Base-by-base conservation (phyloP, 2,888 invertebrate genomes). In the Drosophila nigritarsus region DNA sequence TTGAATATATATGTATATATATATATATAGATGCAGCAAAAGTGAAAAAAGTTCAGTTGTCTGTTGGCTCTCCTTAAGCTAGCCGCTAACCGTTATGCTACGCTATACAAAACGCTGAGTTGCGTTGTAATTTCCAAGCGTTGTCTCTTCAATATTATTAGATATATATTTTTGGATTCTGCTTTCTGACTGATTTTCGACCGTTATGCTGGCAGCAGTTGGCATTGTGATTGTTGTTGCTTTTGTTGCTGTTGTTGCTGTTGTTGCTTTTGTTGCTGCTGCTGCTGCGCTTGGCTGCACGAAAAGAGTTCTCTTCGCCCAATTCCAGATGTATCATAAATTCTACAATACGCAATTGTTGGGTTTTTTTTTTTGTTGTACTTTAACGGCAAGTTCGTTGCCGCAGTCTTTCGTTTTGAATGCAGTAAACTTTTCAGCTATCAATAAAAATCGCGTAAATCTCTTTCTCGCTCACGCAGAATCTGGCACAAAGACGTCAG, bases 11-110 rank as follows among this genome's bases (percentile, higher is more conserved):
- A 42, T n/a, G n/a, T n/a, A n/a, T n/a, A n/a, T 11, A n/a, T n/a
- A 20, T 20, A 45, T 42, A 13, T 42, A 69, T 73, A 68, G 83
- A 74, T 73, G 79, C 75, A 84, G 70, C 79, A 82, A 89, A 89
- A 85, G 90, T 87, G 87, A 89, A 87, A 89, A 76, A 89, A 75
- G 85, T 80, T 30, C 88, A 80, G 88, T 85, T 88, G 69, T 51
- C 58, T 36, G 68, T 49, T 70, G 55, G 56, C 60, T 80, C 72
- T 74, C 58, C 76, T 82, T 77, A 75, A 71, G 80, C 66, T 76
- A 61, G 60, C 62, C 80, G 67, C 30, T 66, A 87, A 87, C 89
- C 90, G 86, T 86, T 86, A 86, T 80, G 82, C 83, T 82, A 87
- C 13, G 38, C 38, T 38, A 40, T 29, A 55, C 36, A 55, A 55